phyloP scores from a whole-genome alignment of 2,797 vertebrate genomes.

The Poeciliopsis infans region DNA sequence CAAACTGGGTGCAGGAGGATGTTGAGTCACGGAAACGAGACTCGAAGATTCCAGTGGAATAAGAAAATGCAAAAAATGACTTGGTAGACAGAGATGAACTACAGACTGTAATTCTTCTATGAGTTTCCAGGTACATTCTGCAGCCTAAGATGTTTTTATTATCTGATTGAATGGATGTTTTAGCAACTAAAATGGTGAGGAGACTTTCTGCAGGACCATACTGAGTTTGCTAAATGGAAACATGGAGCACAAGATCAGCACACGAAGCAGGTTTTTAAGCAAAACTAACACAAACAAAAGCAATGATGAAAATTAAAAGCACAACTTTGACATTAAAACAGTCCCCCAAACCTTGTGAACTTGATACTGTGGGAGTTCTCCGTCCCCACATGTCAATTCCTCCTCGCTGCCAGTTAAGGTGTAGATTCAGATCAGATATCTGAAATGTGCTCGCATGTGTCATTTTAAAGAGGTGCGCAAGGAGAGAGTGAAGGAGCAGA shows the following conservation, averaged over 20 bases:
- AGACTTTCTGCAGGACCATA: not conserved
- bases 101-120: constrained; percentile 17
- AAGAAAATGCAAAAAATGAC: constrained; percentile 39
- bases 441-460: constrained; percentile 67
- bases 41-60: constrained; percentile 33
- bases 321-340: constrained; percentile 33
- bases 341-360: constrained; percentile 42
- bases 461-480: constrained; percentile 43
- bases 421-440: constrained; percentile 66
- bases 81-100: constrained; percentile 30
- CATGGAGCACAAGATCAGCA: not conserved
- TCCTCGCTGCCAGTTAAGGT: constrained; percentile 40
- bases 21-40: constrained; percentile 51
- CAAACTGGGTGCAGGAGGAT: constrained; percentile 22
- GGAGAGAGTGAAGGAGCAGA: constrained; percentile 45
- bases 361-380: constrained; percentile 35
- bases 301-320: constrained; percentile 23
- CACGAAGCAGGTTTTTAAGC: not conserved
- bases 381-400: constrained; percentile 26
- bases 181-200: not conserved
- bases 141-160: constrained; percentile 1
- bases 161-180: constrained; percentile 9
- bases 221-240: not conserved
- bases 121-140: constrained; percentile 5
- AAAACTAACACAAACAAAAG: not conserved